These are phyloP conservation scores for Leuciscus idus DNA, from an alignment of 2,113 vertebrate genomes.

Conservation along the genomic window DNA sequence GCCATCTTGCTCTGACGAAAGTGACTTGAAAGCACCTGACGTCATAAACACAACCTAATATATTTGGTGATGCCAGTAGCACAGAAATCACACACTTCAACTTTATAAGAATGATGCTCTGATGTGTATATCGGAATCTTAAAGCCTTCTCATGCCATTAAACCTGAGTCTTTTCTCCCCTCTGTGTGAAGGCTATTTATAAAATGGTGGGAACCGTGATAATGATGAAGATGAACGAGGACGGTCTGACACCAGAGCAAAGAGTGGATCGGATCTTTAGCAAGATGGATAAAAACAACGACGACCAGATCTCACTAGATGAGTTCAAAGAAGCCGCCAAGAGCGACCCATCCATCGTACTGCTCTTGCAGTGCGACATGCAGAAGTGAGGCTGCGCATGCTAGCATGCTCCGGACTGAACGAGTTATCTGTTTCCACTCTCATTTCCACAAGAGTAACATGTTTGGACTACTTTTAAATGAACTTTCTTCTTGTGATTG, in stretches of 20 bases:
- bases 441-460: constrained; percentile 82
- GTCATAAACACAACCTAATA: too few relatives aligned
- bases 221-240: constrained; percentile 99
- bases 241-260: constrained; percentile 97
- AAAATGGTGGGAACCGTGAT: constrained; percentile 99
- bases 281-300: constrained; percentile 99
- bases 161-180: constrained; percentile 11
- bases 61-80: neutral
- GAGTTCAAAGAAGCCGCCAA: constrained; percentile 99
- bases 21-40: too few relatives aligned
- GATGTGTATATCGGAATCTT: neutral
- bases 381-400: constrained; percentile 90
- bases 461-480: constrained; percentile 98
- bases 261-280: constrained; percentile 99
- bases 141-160: neutral
- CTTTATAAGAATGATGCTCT: neutral
- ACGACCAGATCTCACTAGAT: constrained; percentile 98
- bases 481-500: constrained; percentile 99
- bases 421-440: constrained; percentile 92
- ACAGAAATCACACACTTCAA: neutral
- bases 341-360: constrained; percentile 98
- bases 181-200: constrained; percentile 89
- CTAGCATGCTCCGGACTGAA: constrained; percentile 85
- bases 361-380: constrained; percentile 99
- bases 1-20: too few relatives aligned